Conservation (phyloP, 2,797 vertebrate genomes). For the Pogoniulus pusillus region DNA sequence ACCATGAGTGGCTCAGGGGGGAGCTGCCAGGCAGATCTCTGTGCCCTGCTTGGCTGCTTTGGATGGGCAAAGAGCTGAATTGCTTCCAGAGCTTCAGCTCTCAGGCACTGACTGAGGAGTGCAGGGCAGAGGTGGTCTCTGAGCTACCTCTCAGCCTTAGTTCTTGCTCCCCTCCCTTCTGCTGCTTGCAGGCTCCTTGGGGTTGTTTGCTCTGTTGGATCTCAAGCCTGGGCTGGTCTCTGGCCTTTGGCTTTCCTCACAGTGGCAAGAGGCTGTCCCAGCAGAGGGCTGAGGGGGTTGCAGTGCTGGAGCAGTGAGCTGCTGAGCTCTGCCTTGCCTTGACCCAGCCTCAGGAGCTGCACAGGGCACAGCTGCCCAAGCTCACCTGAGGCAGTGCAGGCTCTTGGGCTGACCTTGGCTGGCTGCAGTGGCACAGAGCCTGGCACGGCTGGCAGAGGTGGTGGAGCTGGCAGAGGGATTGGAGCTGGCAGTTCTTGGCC, state of each 20-base stretch:
- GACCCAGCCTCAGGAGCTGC: background rate
- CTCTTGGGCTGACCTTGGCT: background rate
- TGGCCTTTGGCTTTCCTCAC: background rate
- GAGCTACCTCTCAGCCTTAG: background rate
- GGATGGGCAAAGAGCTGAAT: background rate
- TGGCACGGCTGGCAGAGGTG: too few species aligned
- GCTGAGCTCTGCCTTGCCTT: background rate
- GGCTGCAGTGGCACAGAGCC: background rate
- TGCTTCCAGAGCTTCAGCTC: background rate
- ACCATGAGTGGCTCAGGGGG: background rate
- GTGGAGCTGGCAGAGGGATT: background rate
- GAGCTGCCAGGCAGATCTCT: background rate
- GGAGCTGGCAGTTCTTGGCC: background rate
- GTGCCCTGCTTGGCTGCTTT: background rate
- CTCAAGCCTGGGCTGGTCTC: background rate
- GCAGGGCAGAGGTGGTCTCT: background rate
- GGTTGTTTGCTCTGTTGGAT: background rate
- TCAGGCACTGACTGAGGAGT: background rate
- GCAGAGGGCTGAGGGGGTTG: rapidly evolving
- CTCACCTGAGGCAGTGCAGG: background rate
- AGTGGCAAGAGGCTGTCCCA: background rate
- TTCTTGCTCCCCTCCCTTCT: background rate
- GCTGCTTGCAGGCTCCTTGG: background rate
- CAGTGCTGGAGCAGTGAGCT: background rate
- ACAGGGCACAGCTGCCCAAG: background rate